Percentiles rank a stretch among this genome's conserved stretches.
Evolutionary conservation across 2,113 vertebrate species (phyloP).

Genomic region (Grammomys dolichurus): DNA sequence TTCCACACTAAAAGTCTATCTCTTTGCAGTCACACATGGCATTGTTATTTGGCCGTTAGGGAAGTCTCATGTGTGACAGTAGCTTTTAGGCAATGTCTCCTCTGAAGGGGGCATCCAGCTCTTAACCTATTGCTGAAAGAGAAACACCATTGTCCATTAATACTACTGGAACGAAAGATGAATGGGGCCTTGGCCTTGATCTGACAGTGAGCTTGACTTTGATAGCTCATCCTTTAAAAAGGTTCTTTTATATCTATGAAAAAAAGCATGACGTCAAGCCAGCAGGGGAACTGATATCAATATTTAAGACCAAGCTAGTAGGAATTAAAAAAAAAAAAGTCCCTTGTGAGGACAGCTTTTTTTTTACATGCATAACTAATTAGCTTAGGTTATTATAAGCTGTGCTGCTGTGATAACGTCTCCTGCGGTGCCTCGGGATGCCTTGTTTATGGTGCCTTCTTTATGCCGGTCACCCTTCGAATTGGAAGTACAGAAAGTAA

Average conservation of each 20-base stretch:
- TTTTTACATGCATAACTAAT: conserved; percentile 95
- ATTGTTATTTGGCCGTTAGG: conserved; percentile 48
- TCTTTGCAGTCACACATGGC: neutral
- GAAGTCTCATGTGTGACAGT: conserved; percentile 75
- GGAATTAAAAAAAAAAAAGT: conserved; percentile 88
- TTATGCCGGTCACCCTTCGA: conserved; percentile 71
- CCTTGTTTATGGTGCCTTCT: conserved; percentile 84
- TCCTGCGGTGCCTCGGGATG: conserved; percentile 80
- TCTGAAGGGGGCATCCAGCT: conserved; percentile 85
- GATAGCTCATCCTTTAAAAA: conserved; percentile 92
- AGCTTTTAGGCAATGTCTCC: conserved; percentile 83
- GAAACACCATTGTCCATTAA: conserved; percentile 95
- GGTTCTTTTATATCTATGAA: conserved; percentile 93
- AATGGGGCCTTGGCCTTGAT: conserved; percentile 95
- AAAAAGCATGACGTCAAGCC: conserved; percentile 95
- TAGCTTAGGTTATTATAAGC: conserved; percentile 90
- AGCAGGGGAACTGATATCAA: conserved; percentile 90
- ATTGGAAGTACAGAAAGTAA: conserved; percentile 75
- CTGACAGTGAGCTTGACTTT: conserved; percentile 93
- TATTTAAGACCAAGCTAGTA: conserved; percentile 90
- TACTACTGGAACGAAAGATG: conserved; percentile 98
- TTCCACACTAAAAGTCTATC: neutral
- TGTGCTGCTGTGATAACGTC: conserved; percentile 81
- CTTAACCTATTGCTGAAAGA: conserved; percentile 90
- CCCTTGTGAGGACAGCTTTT: conserved; percentile 87